Evolutionary conservation across 2,797 vertebrate species (phyloP).

Genomic region (Etheostoma nigrum): DNA sequence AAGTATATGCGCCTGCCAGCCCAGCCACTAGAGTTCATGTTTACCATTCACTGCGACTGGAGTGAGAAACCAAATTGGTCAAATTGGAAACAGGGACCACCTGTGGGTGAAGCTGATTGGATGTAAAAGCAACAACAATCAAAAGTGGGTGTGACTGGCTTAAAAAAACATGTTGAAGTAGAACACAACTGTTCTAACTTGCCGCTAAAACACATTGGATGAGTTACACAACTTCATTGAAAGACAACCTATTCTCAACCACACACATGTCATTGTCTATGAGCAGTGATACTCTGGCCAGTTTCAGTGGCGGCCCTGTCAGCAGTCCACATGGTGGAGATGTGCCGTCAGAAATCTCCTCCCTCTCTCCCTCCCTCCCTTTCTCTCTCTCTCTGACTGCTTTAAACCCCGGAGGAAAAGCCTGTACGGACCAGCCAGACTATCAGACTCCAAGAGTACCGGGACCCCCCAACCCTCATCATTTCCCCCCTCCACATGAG

Average conservation of each 20-base stretch:
- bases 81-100: too few relatives aligned
- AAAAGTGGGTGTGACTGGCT: too few relatives aligned
- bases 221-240: not conserved
- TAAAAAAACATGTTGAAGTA: not conserved
- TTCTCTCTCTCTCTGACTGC: slow-evolving; percentile 57
- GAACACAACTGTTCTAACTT: not conserved
- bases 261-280: not conserved
- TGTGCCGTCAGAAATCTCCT: slow-evolving; percentile 82
- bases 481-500: slow-evolving; percentile 61
- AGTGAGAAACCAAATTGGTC: too few relatives aligned
- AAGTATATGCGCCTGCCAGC: too few relatives aligned
- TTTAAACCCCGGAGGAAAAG: slow-evolving; percentile 65
- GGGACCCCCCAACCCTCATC: slow-evolving; percentile 65
- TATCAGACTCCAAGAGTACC: slow-evolving; percentile 84
- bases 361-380: slow-evolving; percentile 28
- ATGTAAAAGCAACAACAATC: too few relatives aligned
- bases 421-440: slow-evolving; percentile 76
- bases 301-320: slow-evolving; percentile 32
- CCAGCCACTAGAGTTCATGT: too few relatives aligned
- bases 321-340: slow-evolving; percentile 88
- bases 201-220: not conserved
- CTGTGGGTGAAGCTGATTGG: too few relatives aligned
- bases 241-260: not conserved
- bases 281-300: slow-evolving; percentile 13
- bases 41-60: too few relatives aligned